Base-by-base conservation (phyloP, 2,888 invertebrate species). In the Melieria crassipennis region DNA sequence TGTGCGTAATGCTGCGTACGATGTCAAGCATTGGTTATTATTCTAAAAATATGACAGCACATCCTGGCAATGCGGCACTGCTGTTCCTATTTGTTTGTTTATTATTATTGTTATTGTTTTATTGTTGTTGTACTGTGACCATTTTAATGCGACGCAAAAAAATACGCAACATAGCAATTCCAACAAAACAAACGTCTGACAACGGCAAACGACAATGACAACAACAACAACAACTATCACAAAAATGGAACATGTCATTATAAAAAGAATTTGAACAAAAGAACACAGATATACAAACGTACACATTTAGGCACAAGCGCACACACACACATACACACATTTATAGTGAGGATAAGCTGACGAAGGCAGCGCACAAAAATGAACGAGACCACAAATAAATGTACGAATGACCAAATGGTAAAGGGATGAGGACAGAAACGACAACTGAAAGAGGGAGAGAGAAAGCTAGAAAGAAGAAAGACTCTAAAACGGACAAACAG, bases 131-230 rank as follows among this genome's bases (percentile, higher is more conserved):
- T 3, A 30, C 30, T 30, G 30, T 30, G 42, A 11, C 43, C 6
- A 42, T 67, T 67, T 67, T 66, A 58, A 66, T 52, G 13, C 43
- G 7, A 42, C 16, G 13, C 45, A 61, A 48, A 67, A 50, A 11
- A 50, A n/a, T n/a, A 60, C 45, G 52, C 11, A 57, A 30, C 16
- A 16, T 16, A 16, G 55, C 45, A 56, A 61, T 63, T 56, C 11
- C 58, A 70, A 63, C 58, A 63, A 58, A 60, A 58, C 11, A 48
- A 42, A 52, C 43, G 7, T 7, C n/a, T 9, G 45, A n/a, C n/a
- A n/a, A n/a, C n/a, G n/a, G n/a, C n/a, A n/a, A n/a, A n/a, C 52
- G 43, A 42, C 5, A 58, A 47, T 46, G 61, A 60, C 45, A 45
- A 10, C 47, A 43, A 45, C 63, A 46, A 16, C 43, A 66, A 65